phyloP scores from a whole-genome alignment of 2,113 vertebrate species.

The Brienomyrus brachyistius region DNA sequence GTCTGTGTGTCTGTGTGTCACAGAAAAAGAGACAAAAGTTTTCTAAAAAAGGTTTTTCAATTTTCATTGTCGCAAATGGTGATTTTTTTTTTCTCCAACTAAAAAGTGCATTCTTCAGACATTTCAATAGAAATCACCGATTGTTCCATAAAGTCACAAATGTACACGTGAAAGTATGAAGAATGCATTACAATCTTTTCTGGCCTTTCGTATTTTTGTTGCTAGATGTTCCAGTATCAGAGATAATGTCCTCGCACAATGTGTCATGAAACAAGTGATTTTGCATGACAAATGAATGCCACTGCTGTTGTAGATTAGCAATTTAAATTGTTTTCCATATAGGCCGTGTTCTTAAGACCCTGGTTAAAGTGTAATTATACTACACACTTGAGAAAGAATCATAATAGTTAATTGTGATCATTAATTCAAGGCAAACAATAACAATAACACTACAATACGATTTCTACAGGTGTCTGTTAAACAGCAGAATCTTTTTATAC shows the following conservation, averaged over 20 bases:
- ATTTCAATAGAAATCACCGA: background rate
- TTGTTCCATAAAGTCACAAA: background rate
- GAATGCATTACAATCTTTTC: background rate
- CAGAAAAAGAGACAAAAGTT: constrained; percentile 21
- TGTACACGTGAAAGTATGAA: background rate
- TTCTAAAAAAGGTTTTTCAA: too few relatives aligned
- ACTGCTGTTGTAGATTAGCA: background rate
- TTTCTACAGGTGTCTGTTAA: constrained; percentile 68
- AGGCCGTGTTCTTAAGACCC: background rate
- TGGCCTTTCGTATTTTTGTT: background rate
- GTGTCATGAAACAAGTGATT: background rate
- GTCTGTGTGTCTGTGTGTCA: background rate
- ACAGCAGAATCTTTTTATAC: constrained; percentile 60
- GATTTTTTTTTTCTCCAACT: constrained; percentile 31
- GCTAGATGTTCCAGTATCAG: background rate
- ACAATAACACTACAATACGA: constrained; percentile 60
- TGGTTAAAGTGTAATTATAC: background rate
- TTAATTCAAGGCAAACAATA: background rate
- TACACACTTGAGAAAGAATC: background rate
- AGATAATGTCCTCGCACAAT: background rate
- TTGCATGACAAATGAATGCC: background rate
- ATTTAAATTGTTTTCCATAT: background rate
- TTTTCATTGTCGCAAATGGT: background rate
- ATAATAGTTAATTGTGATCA: background rate
- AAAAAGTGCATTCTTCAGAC: constrained; percentile 37